These are phyloP conservation scores for Tipula lateralis DNA, from an alignment of 2,888 invertebrate species.

Conservation along the genomic window DNA sequence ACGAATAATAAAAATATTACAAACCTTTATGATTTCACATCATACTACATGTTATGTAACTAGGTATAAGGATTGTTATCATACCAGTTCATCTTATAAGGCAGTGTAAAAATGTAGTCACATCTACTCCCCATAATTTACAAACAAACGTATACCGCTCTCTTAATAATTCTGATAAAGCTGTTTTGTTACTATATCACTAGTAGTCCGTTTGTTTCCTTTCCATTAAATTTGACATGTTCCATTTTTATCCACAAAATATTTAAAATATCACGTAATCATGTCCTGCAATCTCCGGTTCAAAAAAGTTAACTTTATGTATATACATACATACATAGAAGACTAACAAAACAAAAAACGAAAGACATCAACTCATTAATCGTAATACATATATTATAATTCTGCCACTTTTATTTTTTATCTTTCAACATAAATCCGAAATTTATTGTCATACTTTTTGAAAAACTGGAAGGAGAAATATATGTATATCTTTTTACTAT, in stretches of 20 bases:
- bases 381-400: not conserved
- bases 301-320: not conserved
- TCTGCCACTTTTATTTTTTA: not conserved
- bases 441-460: not conserved
- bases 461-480: not conserved
- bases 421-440: not conserved
- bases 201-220: not conserved
- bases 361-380: not conserved
- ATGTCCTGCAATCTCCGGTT: constrained; percentile 24
- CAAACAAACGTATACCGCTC: not conserved
- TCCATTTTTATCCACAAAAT: constrained; percentile 8
- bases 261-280: constrained; percentile 11
- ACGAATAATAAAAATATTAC: no score
- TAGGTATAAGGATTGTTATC: no score
- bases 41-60: no score
- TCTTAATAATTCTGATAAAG: not conserved
- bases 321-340: not conserved
- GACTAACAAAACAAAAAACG: not conserved
- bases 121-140: not conserved
- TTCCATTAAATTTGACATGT: constrained; percentile 6
- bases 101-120: not conserved
- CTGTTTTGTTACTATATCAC: not conserved
- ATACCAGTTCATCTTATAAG: not conserved
- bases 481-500: not conserved
- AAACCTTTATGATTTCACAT: no score